phyloP scores from a whole-genome alignment of 2,797 vertebrate genomes.

The Cuniculus paca region DNA sequence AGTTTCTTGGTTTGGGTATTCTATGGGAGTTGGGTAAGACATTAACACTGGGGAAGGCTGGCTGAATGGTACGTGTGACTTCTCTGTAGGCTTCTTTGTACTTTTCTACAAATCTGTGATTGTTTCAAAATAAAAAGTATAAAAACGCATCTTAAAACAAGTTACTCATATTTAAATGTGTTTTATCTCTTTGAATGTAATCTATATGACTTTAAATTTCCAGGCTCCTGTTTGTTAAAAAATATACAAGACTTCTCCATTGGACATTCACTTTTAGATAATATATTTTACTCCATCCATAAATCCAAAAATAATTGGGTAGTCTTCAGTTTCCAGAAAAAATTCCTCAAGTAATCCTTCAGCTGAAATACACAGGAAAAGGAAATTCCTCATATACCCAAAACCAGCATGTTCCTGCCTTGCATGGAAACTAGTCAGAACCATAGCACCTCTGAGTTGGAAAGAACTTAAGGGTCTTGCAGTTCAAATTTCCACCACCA shows the following conservation, averaged over 20 bases:
- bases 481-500: constrained; percentile 17
- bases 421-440: neutral
- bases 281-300: constrained; percentile 23
- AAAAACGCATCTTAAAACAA: constrained; percentile 25
- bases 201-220: neutral
- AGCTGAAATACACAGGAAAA: constrained; percentile 53
- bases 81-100: neutral
- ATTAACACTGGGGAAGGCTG: neutral
- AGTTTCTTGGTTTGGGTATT: neutral
- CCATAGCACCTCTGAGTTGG: neutral
- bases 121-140: neutral
- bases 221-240: neutral
- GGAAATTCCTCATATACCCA: neutral
- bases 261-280: constrained; percentile 1
- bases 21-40: neutral
- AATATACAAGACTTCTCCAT: neutral
- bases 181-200: constrained; percentile 3
- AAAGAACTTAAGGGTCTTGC: neutral
- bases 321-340: constrained; percentile 6
- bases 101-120: neutral
- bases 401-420: neutral
- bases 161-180: constrained; percentile 16
- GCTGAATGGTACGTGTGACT: neutral
- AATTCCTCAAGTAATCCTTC: constrained; percentile 29
- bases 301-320: neutral